Conservation (phyloP, 1,140 invertebrate genomes). For the Hylyphantes graminicola region DNA sequence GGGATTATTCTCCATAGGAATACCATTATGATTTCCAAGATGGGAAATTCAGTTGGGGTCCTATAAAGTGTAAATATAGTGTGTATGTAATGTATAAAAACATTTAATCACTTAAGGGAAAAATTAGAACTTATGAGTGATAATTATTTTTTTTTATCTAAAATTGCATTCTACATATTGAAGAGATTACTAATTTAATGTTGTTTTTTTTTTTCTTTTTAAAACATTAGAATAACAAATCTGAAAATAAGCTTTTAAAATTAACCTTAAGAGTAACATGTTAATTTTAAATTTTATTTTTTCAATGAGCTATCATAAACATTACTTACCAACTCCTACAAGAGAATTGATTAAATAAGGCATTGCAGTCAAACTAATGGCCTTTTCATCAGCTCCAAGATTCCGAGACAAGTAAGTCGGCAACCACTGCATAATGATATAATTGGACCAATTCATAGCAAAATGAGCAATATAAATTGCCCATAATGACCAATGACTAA, state of each 20-base stretch:
- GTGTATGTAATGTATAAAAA: background rate
- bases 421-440: slow-evolving; percentile 87
- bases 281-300: too few species aligned
- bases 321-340: slow-evolving; percentile 76
- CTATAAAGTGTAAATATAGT: background rate
- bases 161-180: too few species aligned
- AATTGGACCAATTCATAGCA: slow-evolving; percentile 87
- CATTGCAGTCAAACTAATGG: slow-evolving; percentile 81
- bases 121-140: too few species aligned
- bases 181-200: too few species aligned
- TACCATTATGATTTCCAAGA: background rate
- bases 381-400: slow-evolving; percentile 77
- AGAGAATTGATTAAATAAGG: slow-evolving; percentile 83
- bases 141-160: too few species aligned
- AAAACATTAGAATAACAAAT: too few species aligned
- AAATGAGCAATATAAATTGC: slow-evolving; percentile 84
- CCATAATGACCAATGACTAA: slow-evolving; percentile 80
- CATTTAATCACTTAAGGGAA: too few species aligned
- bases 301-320: background rate
- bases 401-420: slow-evolving; percentile 79
- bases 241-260: too few species aligned
- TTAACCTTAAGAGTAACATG: too few species aligned
- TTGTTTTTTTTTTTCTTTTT: too few species aligned
- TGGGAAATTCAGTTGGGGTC: background rate
- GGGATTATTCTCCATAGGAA: background rate